phyloP scores from a whole-genome alignment of 2,888 invertebrate species.

The Ctena decussata region DNA sequence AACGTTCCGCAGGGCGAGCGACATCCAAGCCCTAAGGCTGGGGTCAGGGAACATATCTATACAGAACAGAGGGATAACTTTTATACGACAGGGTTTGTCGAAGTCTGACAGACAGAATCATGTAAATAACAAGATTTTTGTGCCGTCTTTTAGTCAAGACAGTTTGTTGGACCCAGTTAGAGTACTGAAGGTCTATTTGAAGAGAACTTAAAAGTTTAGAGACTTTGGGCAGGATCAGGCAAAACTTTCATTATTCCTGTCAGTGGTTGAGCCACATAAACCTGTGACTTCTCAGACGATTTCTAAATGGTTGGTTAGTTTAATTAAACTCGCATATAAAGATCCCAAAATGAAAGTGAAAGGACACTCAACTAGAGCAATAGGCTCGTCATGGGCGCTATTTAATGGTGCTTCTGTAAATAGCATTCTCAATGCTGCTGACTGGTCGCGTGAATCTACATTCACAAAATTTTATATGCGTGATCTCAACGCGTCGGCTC shows the following conservation, averaged over 20 bases:
- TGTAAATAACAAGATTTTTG: constrained; percentile 19
- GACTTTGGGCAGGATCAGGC: too few species aligned
- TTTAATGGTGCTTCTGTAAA: constrained; percentile 34
- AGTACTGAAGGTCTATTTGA: not conserved
- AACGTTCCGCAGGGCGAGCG: constrained; percentile 34
- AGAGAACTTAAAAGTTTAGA: not conserved
- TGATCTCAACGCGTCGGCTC: not conserved
- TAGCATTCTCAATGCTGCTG: constrained; percentile 24
- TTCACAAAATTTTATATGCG: constrained; percentile 31
- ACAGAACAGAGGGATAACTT: constrained; percentile 31
- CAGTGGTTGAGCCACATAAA: too few species aligned
- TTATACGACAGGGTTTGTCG: constrained; percentile 21
- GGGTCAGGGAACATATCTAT: constrained; percentile 25
- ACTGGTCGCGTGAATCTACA: constrained; percentile 29
- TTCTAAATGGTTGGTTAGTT: constrained; percentile 33
- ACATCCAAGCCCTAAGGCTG: constrained; percentile 34
- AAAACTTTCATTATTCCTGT: constrained; percentile 26
- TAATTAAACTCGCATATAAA: constrained; percentile 31
- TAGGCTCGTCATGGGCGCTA: constrained; percentile 32
- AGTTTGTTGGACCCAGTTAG: constrained; percentile 30
- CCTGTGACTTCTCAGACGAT: constrained; percentile 35
- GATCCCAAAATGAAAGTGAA: constrained; percentile 2
- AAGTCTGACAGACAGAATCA: constrained; percentile 35
- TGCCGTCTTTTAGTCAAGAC: constrained; percentile 28
- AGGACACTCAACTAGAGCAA: constrained; percentile 15